Conservation (phyloP, 2,888 invertebrate genomes). For the Stictocephala bisonia region DNA sequence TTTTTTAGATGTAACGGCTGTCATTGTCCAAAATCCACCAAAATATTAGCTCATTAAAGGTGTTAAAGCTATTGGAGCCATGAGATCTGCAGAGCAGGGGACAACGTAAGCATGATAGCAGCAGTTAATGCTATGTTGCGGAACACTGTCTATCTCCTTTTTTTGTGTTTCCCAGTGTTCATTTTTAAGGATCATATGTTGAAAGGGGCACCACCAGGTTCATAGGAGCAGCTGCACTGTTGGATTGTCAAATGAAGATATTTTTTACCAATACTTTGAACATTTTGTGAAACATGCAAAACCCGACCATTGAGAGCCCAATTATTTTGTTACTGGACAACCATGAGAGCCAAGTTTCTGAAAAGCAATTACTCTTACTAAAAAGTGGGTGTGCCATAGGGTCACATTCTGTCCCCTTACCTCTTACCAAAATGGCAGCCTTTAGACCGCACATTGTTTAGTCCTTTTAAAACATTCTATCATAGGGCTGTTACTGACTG, state of each 20-base stretch:
- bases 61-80: constrained; percentile 63
- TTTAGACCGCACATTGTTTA: constrained; percentile 35
- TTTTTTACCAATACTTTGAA: constrained; percentile 59
- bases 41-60: constrained; percentile 63
- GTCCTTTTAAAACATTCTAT: constrained; percentile 35
- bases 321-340: constrained; percentile 61
- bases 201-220: constrained; percentile 61
- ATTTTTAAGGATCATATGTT: constrained; percentile 61
- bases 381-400: constrained; percentile 62
- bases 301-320: constrained; percentile 57
- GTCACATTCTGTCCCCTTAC: constrained; percentile 63
- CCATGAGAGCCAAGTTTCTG: constrained; percentile 60
- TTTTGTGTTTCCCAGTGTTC: constrained; percentile 56
- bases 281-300: constrained; percentile 60
- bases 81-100: constrained; percentile 63
- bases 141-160: constrained; percentile 54
- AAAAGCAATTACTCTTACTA: constrained; percentile 59
- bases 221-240: constrained; percentile 58
- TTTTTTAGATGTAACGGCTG: constrained; percentile 64
- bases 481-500: constrained; percentile 39
- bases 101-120: constrained; percentile 50
- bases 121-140: constrained; percentile 54
- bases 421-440: constrained; percentile 43
- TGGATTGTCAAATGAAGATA: constrained; percentile 61
- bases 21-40: constrained; percentile 63